These are phyloP conservation scores for Otus scops DNA, from an alignment of 2,797 vertebrate species.

Conservation along the genomic window DNA sequence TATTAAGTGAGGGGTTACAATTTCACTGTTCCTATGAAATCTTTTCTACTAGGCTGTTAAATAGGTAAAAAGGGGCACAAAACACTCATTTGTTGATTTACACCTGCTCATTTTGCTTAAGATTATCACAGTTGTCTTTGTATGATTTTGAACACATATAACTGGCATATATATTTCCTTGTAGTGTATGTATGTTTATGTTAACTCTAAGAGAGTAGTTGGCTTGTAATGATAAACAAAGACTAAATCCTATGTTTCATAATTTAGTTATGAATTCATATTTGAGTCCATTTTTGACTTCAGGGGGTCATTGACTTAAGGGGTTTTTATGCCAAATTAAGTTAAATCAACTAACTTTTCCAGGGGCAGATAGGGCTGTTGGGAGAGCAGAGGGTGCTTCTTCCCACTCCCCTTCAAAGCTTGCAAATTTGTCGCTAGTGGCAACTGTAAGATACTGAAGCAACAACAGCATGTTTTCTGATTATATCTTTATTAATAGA, in stretches of 20 bases:
- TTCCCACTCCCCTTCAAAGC: neutral
- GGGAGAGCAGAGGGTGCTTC: neutral
- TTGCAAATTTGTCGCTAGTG: neutral
- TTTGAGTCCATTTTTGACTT: neutral
- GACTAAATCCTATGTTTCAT: neutral
- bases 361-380: neutral
- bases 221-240: neutral
- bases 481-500: slow-evolving; percentile 15
- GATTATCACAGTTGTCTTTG: neutral
- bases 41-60: neutral
- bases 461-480: slow-evolving; percentile 8
- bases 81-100: neutral
- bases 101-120: neutral
- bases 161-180: neutral
- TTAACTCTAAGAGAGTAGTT: neutral
- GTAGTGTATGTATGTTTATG: neutral
- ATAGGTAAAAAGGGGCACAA: neutral
- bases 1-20: neutral
- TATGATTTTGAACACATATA: neutral
- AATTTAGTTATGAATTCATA: neutral
- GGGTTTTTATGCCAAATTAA: neutral
- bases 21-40: neutral
- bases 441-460: neutral
- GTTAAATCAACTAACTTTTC: neutral
- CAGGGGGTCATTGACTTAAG: neutral